These are phyloP conservation scores for Buathra laborator DNA, from an alignment of 2,888 invertebrate species.

Conservation along the genomic window DNA sequence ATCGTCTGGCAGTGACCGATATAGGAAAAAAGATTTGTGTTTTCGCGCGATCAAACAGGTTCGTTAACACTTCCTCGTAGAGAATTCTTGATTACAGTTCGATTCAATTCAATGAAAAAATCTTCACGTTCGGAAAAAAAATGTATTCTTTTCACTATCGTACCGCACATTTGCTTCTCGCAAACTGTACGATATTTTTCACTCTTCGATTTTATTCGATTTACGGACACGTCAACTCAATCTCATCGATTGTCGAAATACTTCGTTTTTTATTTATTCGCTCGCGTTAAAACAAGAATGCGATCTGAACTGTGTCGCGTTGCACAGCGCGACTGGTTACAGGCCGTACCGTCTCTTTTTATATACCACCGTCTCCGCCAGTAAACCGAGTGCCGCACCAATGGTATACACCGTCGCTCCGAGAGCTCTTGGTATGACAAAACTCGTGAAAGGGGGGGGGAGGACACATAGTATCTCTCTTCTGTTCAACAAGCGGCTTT, in stretches of 20 bases:
- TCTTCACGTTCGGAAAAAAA: neutral
- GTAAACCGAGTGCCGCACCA: conserved; percentile 14
- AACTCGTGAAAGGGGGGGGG: conserved; percentile 11
- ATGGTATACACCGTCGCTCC: conserved; percentile 7
- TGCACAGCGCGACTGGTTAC: conserved; percentile 50
- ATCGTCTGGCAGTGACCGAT: neutral
- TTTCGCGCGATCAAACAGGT: conserved; percentile 11
- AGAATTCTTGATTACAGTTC: neutral
- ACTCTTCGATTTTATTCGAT: neutral
- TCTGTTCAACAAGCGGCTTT: neutral
- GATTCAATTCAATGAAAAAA: neutral
- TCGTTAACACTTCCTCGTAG: neutral
- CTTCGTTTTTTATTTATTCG: neutral
- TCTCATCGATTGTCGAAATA: neutral
- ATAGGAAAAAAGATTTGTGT: neutral
- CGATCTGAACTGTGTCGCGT: conserved; percentile 50
- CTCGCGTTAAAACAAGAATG: conserved; percentile 11
- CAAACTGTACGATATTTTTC: neutral
- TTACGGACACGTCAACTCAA: neutral
- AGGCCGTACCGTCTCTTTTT: conserved; percentile 55
- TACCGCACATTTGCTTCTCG: neutral
- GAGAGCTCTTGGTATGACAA: conserved; percentile 24
- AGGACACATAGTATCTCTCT: neutral
- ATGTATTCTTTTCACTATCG: neutral
- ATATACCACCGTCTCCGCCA: conserved; percentile 44